Conservation (phyloP, 2,113 vertebrate genomes). For the Thermophis baileyi region DNA sequence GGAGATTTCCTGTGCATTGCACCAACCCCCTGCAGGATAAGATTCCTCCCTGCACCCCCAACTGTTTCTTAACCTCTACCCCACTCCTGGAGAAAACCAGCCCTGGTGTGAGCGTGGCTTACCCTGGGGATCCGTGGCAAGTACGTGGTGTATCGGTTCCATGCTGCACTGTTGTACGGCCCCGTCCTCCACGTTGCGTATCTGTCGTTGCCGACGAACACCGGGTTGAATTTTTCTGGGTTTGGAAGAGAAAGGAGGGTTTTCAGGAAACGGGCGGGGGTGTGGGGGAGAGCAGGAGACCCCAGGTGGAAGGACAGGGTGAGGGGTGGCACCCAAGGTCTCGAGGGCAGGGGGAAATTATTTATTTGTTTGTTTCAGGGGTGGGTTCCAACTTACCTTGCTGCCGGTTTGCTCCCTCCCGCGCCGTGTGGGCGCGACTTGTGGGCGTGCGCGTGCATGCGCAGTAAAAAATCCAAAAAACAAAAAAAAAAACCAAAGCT, state of each 20-base stretch:
- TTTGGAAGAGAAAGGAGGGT: not conserved
- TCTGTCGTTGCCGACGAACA: slow-evolving; percentile 31
- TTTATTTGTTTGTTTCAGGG: too few species aligned
- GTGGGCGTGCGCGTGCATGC: too few species aligned
- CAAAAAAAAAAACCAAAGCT: too few species aligned
- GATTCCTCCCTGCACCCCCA: not conserved
- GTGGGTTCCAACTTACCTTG: too few species aligned
- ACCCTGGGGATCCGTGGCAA: slow-evolving; percentile 60
- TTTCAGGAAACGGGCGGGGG: fast-evolving
- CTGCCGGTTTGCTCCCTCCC: too few species aligned
- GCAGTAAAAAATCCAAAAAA: too few species aligned
- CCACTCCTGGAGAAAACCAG: not conserved
- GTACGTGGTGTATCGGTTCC: slow-evolving; percentile 46
- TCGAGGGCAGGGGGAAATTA: not conserved
- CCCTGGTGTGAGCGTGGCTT: not conserved
- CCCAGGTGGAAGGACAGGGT: not conserved
- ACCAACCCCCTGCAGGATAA: fast-evolving
- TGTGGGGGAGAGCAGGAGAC: not conserved
- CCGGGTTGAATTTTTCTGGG: slow-evolving; percentile 50
- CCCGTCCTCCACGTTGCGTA: slow-evolving; percentile 41
- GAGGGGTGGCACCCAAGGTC: not conserved
- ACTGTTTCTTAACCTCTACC: too few species aligned
- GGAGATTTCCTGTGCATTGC: not conserved
- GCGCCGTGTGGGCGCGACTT: too few species aligned
- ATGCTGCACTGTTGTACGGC: slow-evolving; percentile 44